Conservation (phyloP, 2,888 invertebrate species). For the Agriopis marginaria region DNA sequence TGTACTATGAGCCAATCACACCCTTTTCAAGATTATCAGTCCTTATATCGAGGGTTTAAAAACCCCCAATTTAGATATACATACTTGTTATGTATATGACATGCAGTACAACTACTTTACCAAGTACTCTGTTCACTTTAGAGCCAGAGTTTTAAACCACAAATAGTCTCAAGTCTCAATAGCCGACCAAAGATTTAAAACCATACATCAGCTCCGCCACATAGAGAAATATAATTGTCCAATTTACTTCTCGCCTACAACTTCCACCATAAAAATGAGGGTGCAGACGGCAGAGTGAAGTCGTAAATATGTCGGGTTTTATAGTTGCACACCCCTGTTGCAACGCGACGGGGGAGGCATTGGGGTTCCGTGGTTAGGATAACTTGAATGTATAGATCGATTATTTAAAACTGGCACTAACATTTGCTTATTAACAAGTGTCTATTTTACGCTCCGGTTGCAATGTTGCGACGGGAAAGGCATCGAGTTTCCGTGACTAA, state of each 20-base stretch:
- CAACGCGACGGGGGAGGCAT: constrained; percentile 43
- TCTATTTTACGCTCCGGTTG: no score
- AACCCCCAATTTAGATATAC: no score
- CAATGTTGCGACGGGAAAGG: no score
- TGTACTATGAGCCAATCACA: no score
- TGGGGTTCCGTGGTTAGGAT: constrained; percentile 49
- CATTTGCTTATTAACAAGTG: not conserved
- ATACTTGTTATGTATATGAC: no score
- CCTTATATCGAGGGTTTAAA: no score
- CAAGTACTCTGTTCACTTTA: not conserved
- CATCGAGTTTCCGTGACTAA: no score
- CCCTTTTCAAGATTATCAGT: no score
- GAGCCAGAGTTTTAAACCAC: not conserved
- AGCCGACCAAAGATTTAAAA: no score
- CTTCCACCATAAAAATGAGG: constrained; percentile 60
- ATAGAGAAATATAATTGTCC: constrained; percentile 22
- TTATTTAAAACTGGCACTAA: not conserved
- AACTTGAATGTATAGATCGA: not conserved
- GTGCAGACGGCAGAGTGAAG: constrained; percentile 57
- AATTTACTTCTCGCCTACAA: constrained; percentile 42
- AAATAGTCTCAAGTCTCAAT: not conserved
- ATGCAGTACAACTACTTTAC: no score
- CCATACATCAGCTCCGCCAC: constrained; percentile 3
- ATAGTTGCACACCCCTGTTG: constrained; percentile 68
- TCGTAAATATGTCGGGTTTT: constrained; percentile 84